Percentiles rank a stretch among this genome's conserved stretches.
Conservation (phyloP, 1,140 invertebrate species). For the Scaptodrosophila lebanonensis region DNA sequence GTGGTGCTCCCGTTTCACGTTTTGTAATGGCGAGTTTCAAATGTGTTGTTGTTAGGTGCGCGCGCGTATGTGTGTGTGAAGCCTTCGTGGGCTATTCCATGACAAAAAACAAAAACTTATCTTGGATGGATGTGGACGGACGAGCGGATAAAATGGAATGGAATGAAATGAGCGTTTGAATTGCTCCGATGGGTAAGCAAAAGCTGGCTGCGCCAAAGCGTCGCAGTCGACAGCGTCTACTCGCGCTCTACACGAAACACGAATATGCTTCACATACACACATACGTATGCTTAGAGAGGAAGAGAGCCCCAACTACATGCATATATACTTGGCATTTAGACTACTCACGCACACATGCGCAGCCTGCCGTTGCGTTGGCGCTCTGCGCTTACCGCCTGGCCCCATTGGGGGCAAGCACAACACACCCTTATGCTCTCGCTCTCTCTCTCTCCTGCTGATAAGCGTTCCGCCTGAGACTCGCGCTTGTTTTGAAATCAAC, state of each 20-base stretch:
- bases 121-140: conserved; percentile 71
- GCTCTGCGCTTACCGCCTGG: conserved; percentile 44
- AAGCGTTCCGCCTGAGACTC: conserved; percentile 38
- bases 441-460: conserved; percentile 18
- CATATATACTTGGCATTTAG: conserved; percentile 44
- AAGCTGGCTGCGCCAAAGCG: conserved; percentile 36
- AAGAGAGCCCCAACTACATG: conserved; percentile 30
- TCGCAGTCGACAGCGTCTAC: conserved; percentile 32
- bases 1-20: conserved; percentile 51
- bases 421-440: conserved; percentile 12
- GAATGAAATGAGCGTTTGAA: conserved; percentile 66
- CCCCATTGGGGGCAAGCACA: no score
- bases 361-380: conserved; percentile 52
- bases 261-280: no score
- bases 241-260: conserved; percentile 19
- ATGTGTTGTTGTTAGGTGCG: conserved; percentile 25
- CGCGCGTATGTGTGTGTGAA: conserved; percentile 27
- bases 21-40: conserved; percentile 54
- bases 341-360: conserved; percentile 18
- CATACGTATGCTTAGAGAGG: no score
- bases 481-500: conserved; percentile 54
- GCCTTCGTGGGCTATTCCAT: conserved; percentile 27
- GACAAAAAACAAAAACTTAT: conserved; percentile 37
- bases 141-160: conserved; percentile 74
- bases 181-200: conserved; percentile 51